Percentiles rank a stretch among this genome's conserved stretches.
phyloP scores from a whole-genome alignment of 2,113 vertebrate genomes.

The Callopanchax toddi region DNA sequence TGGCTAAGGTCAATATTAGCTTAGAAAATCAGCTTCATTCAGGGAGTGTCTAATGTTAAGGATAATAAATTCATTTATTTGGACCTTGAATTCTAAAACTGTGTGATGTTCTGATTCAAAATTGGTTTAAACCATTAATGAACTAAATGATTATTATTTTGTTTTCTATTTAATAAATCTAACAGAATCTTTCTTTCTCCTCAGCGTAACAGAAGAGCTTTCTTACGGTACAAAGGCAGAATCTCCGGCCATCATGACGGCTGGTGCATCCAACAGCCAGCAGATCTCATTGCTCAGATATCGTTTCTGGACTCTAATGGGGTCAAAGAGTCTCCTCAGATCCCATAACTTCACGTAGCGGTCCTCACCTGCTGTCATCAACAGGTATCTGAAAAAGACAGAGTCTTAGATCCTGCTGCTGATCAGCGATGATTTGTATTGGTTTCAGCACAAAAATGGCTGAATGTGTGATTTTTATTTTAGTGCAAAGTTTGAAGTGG shows the following conservation, averaged over 20 bases:
- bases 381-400: conserved; percentile 78
- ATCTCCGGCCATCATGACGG: conserved; percentile 87
- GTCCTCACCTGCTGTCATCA: conserved; percentile 90
- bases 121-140: too few species aligned
- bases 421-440: background rate
- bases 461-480: conserved; percentile 9
- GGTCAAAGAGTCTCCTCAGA: conserved; percentile 82
- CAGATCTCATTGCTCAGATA: conserved; percentile 87
- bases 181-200: too few species aligned
- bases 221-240: conserved; percentile 87
- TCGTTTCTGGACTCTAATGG: conserved; percentile 86
- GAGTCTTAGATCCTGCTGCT: background rate
- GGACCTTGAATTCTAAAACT: too few species aligned
- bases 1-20: too few species aligned
- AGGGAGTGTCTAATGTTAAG: too few species aligned
- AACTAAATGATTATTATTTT: too few species aligned
- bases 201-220: background rate
- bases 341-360: conserved; percentile 95
- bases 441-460: conserved; percentile 1
- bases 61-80: too few species aligned
- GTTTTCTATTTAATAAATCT: too few species aligned
- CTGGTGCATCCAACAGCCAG: conserved; percentile 89
- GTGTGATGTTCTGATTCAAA: background rate
- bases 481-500: background rate
- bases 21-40: too few species aligned